These are phyloP conservation scores for Salvelinus namaycush DNA, from an alignment of 2,113 vertebrate species.

Conservation along the genomic window DNA sequence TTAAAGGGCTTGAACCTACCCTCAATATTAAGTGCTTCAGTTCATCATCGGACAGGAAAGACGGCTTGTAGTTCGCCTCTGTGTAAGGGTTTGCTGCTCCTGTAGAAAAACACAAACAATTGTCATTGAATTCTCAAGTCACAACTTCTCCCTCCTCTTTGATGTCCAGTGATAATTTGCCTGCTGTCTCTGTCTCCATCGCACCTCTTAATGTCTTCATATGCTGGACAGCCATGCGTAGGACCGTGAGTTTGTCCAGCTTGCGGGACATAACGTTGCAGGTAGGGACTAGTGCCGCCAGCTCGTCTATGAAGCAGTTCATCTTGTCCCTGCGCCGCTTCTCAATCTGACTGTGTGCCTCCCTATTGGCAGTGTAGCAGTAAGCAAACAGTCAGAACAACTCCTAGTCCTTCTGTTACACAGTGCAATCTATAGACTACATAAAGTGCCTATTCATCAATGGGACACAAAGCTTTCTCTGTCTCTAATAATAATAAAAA, in stretches of 20 bases:
- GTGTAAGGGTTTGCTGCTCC: slow-evolving; percentile 96
- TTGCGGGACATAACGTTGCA: slow-evolving; percentile 98
- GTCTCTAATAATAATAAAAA: neutral
- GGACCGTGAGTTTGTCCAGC: slow-evolving; percentile 94
- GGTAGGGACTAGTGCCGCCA: slow-evolving; percentile 94
- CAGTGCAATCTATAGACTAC: neutral
- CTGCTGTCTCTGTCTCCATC: slow-evolving; percentile 11
- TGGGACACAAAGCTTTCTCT: neutral
- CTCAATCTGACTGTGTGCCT: slow-evolving; percentile 98
- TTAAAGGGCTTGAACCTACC: slow-evolving; percentile 73
- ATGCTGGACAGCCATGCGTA: slow-evolving; percentile 98
- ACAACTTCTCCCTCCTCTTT: too few species aligned
- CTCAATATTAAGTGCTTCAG: slow-evolving; percentile 97
- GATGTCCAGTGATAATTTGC: too few species aligned
- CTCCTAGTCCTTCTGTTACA: neutral
- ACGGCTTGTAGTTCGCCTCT: slow-evolving; percentile 98
- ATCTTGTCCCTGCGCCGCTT: slow-evolving; percentile 97
- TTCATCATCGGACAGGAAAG: slow-evolving; percentile 97
- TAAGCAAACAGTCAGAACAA: neutral
- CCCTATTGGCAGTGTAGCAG: slow-evolving; percentile 69
- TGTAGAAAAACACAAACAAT: slow-evolving; percentile 46
- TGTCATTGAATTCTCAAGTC: too few species aligned
- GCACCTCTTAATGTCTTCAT: slow-evolving; percentile 97
- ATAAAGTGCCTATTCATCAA: neutral
- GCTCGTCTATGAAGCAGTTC: slow-evolving; percentile 98